phyloP scores from a whole-genome alignment of 1,140 invertebrate genomes.

The Ptiloglossa arizonensis region DNA sequence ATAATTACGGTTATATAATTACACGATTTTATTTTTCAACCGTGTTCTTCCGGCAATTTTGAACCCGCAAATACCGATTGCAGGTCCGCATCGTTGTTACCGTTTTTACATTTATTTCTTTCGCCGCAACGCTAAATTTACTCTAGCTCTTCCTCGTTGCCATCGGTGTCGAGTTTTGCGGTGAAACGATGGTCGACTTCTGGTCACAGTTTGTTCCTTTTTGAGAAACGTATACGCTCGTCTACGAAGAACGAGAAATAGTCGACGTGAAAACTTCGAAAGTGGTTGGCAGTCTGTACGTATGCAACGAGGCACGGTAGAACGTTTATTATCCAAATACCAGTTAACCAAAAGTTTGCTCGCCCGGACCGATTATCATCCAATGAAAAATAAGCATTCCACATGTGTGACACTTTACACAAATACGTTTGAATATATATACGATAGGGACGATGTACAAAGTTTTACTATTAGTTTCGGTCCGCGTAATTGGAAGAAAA shows the following conservation, averaged over 20 bases:
- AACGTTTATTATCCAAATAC: too few relatives aligned
- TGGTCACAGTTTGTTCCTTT: slow-evolving; percentile 18
- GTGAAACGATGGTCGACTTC: slow-evolving; percentile 24
- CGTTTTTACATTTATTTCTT: background rate
- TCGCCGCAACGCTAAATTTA: background rate
- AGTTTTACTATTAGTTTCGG: too few relatives aligned
- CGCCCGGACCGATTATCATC: too few relatives aligned
- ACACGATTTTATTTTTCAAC: background rate
- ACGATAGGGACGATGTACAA: too few relatives aligned
- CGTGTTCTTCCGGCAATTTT: background rate
- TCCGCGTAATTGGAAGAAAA: too few relatives aligned
- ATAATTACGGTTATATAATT: too few relatives aligned
- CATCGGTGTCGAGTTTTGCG: slow-evolving; percentile 40
- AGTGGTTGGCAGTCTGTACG: background rate
- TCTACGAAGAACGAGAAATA: background rate
- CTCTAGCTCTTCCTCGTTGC: background rate
- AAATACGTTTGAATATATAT: too few relatives aligned
- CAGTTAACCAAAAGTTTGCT: too few relatives aligned
- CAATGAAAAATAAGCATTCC: too few relatives aligned
- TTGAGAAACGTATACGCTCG: slow-evolving; percentile 23
- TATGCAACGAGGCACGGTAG: background rate
- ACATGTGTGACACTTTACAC: too few relatives aligned
- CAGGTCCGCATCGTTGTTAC: background rate
- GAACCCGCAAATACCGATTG: background rate
- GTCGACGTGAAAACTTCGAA: background rate